Conservation (phyloP, 2,888 invertebrate species). For the Acleris holmiana region DNA sequence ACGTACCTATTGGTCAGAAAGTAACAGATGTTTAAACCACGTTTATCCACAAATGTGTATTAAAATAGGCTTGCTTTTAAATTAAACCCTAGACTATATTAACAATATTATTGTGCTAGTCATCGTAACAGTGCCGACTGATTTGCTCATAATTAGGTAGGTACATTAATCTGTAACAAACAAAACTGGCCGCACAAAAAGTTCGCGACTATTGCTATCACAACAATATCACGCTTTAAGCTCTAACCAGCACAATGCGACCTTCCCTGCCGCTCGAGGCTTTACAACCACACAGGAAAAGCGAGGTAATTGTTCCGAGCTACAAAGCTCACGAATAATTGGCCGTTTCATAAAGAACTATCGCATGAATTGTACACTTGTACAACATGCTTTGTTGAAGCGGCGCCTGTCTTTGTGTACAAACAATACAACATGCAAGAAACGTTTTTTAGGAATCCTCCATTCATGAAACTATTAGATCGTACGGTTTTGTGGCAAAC, state of each 20-base stretch:
- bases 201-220: conserved; percentile 79
- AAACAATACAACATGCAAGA: conserved; percentile 83
- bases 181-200: conserved; percentile 77
- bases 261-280: conserved; percentile 52
- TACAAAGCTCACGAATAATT: conserved; percentile 66
- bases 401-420: conserved; percentile 79
- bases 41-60: too few relatives aligned
- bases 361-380: conserved; percentile 83
- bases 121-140: conserved; percentile 46
- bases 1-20: too few relatives aligned
- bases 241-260: conserved; percentile 68
- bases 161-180: conserved; percentile 70
- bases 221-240: conserved; percentile 79
- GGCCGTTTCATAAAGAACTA: conserved; percentile 79
- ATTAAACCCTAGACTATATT: conserved; percentile 30
- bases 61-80: too few relatives aligned
- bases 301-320: conserved; percentile 53
- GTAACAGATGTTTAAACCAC: too few relatives aligned
- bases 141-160: conserved; percentile 67
- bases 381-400: conserved; percentile 76
- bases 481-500: conserved; percentile 71
- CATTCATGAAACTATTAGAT: conserved; percentile 80
- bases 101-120: conserved; percentile 21
- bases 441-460: conserved; percentile 81
- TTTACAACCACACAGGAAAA: conserved; percentile 46